Evolutionary conservation across 2,113 vertebrate species (phyloP).

Genomic region (Ptyas mucosa): DNA sequence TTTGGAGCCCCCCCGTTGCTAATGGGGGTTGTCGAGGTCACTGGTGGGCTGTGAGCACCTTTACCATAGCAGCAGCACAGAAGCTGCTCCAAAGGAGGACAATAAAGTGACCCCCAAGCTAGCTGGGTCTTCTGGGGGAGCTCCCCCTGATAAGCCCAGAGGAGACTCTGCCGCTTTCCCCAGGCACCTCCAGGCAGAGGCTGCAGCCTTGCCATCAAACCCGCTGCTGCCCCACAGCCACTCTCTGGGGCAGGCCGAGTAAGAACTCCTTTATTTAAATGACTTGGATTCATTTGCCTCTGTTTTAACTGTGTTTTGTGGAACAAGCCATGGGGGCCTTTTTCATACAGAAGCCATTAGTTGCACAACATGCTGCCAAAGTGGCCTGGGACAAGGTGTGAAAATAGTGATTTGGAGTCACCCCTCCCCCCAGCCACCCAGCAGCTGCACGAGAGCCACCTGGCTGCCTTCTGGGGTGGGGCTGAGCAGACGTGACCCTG

Average conservation of each 20-base stretch:
- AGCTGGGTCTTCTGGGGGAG: background rate
- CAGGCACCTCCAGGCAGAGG: background rate
- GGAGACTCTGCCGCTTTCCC: background rate
- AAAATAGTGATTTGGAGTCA: background rate
- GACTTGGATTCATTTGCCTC: background rate
- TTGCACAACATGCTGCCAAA: background rate
- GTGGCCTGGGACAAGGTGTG: background rate
- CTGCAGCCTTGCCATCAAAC: background rate
- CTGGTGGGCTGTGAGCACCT: background rate
- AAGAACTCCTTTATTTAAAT: too few species aligned
- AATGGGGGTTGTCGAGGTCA: background rate
- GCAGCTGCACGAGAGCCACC: background rate
- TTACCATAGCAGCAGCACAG: background rate
- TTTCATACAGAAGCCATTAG: background rate
- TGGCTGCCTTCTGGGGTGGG: background rate
- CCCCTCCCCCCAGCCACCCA: background rate
- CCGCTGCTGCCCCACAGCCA: background rate
- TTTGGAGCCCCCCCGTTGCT: background rate
- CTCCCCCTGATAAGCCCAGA: background rate
- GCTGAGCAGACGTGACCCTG: background rate
- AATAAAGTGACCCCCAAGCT: background rate
- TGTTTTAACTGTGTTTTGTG: background rate
- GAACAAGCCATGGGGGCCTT: background rate
- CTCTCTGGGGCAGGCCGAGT: rapidly evolving
- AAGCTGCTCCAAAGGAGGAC: background rate